These are phyloP conservation scores for Lepus townsendii DNA, from an alignment of 2,797 vertebrate species.

Conservation along the genomic window DNA sequence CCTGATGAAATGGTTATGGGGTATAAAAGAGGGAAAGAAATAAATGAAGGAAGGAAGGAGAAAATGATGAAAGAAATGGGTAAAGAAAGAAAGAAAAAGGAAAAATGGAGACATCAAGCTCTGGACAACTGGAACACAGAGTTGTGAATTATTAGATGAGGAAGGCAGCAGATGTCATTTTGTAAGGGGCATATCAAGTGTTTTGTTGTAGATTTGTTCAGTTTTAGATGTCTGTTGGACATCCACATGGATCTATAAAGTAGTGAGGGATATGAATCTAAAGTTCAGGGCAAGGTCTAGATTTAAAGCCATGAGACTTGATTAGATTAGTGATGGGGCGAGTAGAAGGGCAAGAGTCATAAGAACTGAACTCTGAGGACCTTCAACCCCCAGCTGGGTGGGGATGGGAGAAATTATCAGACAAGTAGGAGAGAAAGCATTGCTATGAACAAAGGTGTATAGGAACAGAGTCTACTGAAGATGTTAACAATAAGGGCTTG, in stretches of 20 bases:
- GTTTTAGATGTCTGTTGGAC: not conserved
- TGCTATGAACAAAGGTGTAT: not conserved
- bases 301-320: not conserved
- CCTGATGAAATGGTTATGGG: not conserved
- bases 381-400: not conserved
- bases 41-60: not conserved
- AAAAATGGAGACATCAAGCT: not conserved
- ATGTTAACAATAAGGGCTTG: not conserved
- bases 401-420: not conserved
- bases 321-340: not conserved
- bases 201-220: not conserved
- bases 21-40: not conserved
- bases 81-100: not conserved
- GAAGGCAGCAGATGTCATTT: not conserved
- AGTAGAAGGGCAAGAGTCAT: not conserved
- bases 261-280: not conserved
- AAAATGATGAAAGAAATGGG: not conserved
- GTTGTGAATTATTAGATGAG: not conserved
- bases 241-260: not conserved
- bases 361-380: not conserved
- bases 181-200: not conserved
- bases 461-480: not conserved
- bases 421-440: not conserved
- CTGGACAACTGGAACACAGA: not conserved
- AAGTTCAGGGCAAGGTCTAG: slow-evolving; percentile 42